phyloP scores from a whole-genome alignment of 2,888 invertebrate genomes.

The Pristionchus maxplancki region DNA sequence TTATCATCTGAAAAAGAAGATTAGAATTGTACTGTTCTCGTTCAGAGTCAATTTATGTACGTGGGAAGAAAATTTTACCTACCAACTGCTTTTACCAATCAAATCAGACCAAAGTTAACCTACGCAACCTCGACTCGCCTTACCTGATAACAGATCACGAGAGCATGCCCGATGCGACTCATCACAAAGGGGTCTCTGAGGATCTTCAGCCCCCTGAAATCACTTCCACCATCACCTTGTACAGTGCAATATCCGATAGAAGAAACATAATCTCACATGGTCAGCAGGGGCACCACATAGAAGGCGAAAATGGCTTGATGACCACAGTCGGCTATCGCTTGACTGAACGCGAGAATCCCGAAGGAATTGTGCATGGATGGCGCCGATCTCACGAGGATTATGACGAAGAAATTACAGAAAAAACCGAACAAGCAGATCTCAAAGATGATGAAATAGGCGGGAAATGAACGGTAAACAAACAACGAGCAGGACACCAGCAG shows the following conservation, averaged over 20 bases:
- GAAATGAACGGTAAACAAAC: not conserved
- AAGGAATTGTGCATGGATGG: not conserved
- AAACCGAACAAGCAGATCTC: not conserved
- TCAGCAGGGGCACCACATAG: not conserved
- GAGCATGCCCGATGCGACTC: not conserved
- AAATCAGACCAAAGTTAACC: no score
- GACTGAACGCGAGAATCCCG: slow-evolving; percentile 10
- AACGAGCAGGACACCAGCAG: not conserved
- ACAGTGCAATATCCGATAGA: not conserved
- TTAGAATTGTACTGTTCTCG: no score
- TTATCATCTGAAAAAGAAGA: no score
- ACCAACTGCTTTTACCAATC: no score
- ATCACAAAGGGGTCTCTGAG: not conserved
- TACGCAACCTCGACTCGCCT: no score
- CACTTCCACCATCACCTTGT: no score
- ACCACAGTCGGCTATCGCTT: not conserved
- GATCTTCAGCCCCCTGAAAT: not conserved
- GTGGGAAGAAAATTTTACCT: no score
- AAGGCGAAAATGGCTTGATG: slow-evolving; percentile 14
- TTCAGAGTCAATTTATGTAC: no score
- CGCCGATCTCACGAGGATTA: not conserved
- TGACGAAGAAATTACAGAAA: not conserved
- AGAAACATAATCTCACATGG: not conserved
- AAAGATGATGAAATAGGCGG: not conserved
- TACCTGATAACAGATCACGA: slow-evolving; percentile 27